Evolutionary conservation across 1,140 invertebrate genomes (phyloP).

Genomic region (Anagrus nilaparvatae): DNA sequence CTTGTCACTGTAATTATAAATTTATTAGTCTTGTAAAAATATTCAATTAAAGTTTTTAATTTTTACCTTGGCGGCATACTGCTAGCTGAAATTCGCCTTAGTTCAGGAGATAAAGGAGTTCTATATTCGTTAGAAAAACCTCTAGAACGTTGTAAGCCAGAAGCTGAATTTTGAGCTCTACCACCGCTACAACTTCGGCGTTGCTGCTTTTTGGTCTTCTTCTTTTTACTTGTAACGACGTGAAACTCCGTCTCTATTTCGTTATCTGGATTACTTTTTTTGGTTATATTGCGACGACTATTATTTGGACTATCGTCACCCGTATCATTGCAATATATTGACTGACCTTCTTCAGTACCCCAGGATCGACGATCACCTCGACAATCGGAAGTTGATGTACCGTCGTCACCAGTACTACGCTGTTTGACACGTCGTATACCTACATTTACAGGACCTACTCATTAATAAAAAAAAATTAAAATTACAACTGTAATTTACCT

Average conservation of each 20-base stretch:
- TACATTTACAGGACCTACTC: slow-evolving; percentile 35
- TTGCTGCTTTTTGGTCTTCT: slow-evolving; percentile 60
- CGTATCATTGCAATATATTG: slow-evolving; percentile 40
- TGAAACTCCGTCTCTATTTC: slow-evolving; percentile 50
- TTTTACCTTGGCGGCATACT: slow-evolving; percentile 41
- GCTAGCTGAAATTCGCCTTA: slow-evolving; percentile 38
- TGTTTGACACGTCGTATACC: slow-evolving; percentile 36
- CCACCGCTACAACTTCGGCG: slow-evolving; percentile 40
- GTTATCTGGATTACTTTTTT: slow-evolving; percentile 33
- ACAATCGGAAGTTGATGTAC: slow-evolving; percentile 32
- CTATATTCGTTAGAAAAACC: slow-evolving; percentile 36
- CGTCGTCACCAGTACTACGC: slow-evolving; percentile 34
- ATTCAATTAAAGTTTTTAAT: too few species aligned
- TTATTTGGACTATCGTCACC: slow-evolving; percentile 35
- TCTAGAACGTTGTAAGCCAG: slow-evolving; percentile 33
- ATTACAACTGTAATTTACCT: too few species aligned
- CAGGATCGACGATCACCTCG: slow-evolving; percentile 48
- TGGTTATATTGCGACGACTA: slow-evolving; percentile 31
- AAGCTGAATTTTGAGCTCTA: slow-evolving; percentile 36
- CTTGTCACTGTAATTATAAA: slow-evolving; percentile 45
- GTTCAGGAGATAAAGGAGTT: slow-evolving; percentile 33
- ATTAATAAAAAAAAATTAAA: too few species aligned
- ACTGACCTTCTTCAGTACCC: slow-evolving; percentile 50
- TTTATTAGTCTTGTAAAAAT: too few species aligned
- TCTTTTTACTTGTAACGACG: slow-evolving; percentile 63